Percentiles rank a stretch among this genome's conserved stretches.
Conservation (phyloP, 2,888 invertebrate genomes). For the Pantelozetes paolii region DNA sequence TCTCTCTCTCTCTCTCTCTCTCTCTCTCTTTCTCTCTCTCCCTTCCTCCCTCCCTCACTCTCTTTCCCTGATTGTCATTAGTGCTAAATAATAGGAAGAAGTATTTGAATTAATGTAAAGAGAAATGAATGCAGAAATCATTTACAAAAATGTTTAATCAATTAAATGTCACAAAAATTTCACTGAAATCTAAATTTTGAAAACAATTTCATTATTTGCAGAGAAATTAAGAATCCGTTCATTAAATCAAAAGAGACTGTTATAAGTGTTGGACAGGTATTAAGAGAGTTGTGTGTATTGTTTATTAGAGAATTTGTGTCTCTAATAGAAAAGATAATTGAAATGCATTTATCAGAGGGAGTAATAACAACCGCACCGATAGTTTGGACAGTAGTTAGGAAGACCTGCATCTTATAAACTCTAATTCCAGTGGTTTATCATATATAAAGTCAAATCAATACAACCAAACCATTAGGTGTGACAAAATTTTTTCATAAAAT, state of each 20-base stretch:
- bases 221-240: neutral
- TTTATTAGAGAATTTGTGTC: slow-evolving; percentile 9
- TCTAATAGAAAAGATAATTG: slow-evolving; percentile 9
- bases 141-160: too few relatives aligned
- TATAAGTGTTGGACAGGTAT: neutral
- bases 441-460: neutral
- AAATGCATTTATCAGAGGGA: neutral
- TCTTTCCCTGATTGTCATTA: too few relatives aligned
- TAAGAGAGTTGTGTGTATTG: neutral
- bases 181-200: neutral
- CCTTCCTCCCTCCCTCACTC: too few relatives aligned
- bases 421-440: neutral
- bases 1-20: too few relatives aligned
- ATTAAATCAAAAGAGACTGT: neutral
- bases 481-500: slow-evolving; percentile 2
- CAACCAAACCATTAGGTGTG: slow-evolving; percentile 10
- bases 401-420: neutral
- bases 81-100: neutral
- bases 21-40: too few relatives aligned
- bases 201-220: neutral
- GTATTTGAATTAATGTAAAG: slow-evolving; percentile 1
- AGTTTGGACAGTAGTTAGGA: neutral
- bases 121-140: neutral
- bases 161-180: neutral
- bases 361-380: neutral